phyloP scores from a whole-genome alignment of 2,797 vertebrate genomes.

The Gymnothorax reevesii region DNA sequence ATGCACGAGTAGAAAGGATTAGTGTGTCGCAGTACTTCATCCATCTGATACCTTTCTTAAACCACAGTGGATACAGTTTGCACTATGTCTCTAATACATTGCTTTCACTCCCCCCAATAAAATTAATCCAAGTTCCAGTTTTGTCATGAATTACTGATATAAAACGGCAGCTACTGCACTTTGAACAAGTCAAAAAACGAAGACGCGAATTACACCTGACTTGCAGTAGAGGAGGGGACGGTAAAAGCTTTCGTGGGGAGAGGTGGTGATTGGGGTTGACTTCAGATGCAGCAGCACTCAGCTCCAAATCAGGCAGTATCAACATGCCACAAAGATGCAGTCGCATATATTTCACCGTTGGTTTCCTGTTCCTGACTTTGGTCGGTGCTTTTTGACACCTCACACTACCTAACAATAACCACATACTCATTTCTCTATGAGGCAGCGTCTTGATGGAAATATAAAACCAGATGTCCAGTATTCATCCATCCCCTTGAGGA shows the following conservation, averaged over 20 bases:
- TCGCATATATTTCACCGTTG: not conserved
- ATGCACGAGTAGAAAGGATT: not conserved
- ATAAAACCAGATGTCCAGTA: too few species aligned
- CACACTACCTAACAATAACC: too few species aligned
- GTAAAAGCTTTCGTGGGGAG: not conserved
- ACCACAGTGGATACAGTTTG: not conserved
- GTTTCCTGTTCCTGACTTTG: not conserved
- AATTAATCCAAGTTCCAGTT: not conserved
- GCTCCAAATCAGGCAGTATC: not conserved
- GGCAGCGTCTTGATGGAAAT: too few species aligned
- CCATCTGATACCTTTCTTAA: not conserved
- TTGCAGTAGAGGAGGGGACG: not conserved
- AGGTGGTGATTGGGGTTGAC: not conserved
- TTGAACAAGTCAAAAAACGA: not conserved
- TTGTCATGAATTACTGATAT: not conserved
- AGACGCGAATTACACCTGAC: not conserved
- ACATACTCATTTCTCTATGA: too few species aligned
- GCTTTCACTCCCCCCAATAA: not conserved
- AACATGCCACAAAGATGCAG: not conserved
- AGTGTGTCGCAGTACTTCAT: not conserved
- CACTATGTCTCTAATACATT: not conserved
- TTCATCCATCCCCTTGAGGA: too few species aligned
- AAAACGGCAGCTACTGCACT: not conserved
- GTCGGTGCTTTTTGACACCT: not conserved
- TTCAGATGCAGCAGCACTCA: not conserved